Conservation (phyloP, 2,888 invertebrate species). For the Drosophila mayaguana region DNA sequence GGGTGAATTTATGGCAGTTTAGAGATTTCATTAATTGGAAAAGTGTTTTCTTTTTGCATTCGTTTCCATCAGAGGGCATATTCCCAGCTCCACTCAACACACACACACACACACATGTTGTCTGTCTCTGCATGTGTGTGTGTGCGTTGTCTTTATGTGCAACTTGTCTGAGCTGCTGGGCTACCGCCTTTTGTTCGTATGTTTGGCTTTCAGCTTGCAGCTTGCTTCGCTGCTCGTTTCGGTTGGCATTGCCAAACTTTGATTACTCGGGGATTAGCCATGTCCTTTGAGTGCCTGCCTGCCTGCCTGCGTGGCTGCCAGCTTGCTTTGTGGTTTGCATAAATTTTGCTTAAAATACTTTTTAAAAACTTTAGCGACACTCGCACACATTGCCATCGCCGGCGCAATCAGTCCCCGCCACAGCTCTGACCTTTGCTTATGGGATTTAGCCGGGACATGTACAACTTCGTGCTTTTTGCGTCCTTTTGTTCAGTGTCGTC, state of each 20-base stretch:
- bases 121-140: background rate
- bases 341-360: constrained; percentile 82
- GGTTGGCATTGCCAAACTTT: constrained; percentile 78
- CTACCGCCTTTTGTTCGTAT: constrained; percentile 38
- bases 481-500: constrained; percentile 3
- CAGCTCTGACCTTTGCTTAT: constrained; percentile 47
- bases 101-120: constrained; percentile 1
- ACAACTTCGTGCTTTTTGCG: constrained; percentile 26
- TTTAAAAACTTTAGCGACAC: constrained; percentile 77
- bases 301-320: constrained; percentile 54
- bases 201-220: constrained; percentile 40
- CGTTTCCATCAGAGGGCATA: background rate
- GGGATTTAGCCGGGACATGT: constrained; percentile 53
- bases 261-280: constrained; percentile 81
- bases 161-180: constrained; percentile 52
- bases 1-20: constrained; percentile 82
- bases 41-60: constrained; percentile 70
- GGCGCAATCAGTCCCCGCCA: constrained; percentile 38
- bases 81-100: background rate
- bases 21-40: constrained; percentile 84
- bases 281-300: constrained; percentile 53
- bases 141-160: constrained; percentile 21
- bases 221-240: constrained; percentile 54
- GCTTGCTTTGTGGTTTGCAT: constrained; percentile 79
- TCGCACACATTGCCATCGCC: constrained; percentile 19